Conservation (phyloP, 2,888 invertebrate genomes). For the Polymixis lichenea region DNA sequence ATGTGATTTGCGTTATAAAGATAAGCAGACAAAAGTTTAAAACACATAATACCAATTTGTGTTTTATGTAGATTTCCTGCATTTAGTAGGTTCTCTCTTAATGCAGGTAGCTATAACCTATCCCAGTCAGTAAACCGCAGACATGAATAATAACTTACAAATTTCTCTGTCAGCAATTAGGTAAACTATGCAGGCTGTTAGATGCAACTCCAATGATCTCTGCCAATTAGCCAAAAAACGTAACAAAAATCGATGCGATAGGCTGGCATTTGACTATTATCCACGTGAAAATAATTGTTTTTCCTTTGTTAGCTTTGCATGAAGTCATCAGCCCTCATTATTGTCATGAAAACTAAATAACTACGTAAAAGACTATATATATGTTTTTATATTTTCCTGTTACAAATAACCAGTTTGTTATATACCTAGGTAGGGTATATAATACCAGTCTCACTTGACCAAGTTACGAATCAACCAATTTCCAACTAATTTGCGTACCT, state of each 20-base stretch:
- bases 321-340: slow-evolving; percentile 50
- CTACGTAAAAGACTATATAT: slow-evolving; percentile 18
- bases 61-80: background rate
- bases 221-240: background rate
- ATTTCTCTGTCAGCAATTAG: too few species aligned
- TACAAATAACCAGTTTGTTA: slow-evolving; percentile 47
- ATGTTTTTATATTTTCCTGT: slow-evolving; percentile 55
- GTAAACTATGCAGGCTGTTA: background rate
- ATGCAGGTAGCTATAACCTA: background rate
- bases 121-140: background rate
- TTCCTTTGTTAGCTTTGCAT: slow-evolving; percentile 52
- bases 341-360: slow-evolving; percentile 56
- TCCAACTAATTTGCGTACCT: slow-evolving; percentile 52
- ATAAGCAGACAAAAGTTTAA: background rate
- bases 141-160: background rate
- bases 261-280: slow-evolving; percentile 3
- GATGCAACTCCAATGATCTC: slow-evolving; percentile 9
- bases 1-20: slow-evolving; percentile 9
- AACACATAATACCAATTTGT: background rate
- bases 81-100: background rate
- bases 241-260: background rate
- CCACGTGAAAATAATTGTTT: slow-evolving; percentile 35
- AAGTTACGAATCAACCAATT: slow-evolving; percentile 57
- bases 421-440: slow-evolving; percentile 22
- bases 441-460: slow-evolving; percentile 61